phyloP scores from a whole-genome alignment of 2,797 vertebrate species.

The Cyclopterus lumpus region DNA sequence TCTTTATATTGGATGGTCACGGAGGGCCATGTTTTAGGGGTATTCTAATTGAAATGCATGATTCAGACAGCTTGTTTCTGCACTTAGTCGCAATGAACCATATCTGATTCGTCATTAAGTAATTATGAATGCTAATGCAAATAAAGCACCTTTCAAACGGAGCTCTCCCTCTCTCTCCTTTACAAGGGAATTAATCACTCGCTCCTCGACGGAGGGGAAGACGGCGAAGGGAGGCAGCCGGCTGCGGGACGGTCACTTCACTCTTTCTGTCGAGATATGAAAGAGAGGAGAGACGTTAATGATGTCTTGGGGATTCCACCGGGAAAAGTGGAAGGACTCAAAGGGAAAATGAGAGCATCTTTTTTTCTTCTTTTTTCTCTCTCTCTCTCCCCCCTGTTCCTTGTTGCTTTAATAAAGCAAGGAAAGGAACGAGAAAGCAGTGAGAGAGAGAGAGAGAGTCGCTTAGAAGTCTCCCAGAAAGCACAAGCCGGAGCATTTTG shows the following conservation, averaged over 20 bases:
- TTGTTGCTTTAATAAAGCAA: slow-evolving; percentile 82
- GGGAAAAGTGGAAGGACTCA: slow-evolving; percentile 68
- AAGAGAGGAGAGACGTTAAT: slow-evolving; percentile 78
- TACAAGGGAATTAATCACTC: slow-evolving; percentile 87
- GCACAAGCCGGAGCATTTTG: slow-evolving; percentile 82
- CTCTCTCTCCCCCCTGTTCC: slow-evolving; percentile 49
- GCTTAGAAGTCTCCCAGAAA: slow-evolving; percentile 77
- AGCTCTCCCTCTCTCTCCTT: slow-evolving; percentile 62
- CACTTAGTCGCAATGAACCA: slow-evolving; percentile 93
- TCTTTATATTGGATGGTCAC: slow-evolving; percentile 87
- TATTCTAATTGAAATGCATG: slow-evolving; percentile 94
- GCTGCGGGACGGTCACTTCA: slow-evolving; percentile 81
- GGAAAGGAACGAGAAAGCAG: slow-evolving; percentile 47
- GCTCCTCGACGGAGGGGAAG: slow-evolving; percentile 71
- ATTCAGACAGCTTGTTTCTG: slow-evolving; percentile 92
- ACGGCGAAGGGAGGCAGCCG: slow-evolving; percentile 62
- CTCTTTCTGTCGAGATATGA: slow-evolving; percentile 74
- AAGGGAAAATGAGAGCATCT: slow-evolving; percentile 67
- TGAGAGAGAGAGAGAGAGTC: slow-evolving; percentile 32
- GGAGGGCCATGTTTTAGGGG: slow-evolving; percentile 89
- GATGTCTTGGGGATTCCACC: slow-evolving; percentile 81
- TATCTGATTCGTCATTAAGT: slow-evolving; percentile 99
- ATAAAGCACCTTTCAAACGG: slow-evolving; percentile 93
- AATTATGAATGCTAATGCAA: slow-evolving; percentile 99
- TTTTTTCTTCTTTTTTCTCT: slow-evolving; percentile 16